Evolutionary conservation across 2,797 vertebrate species (phyloP), one percentile per base, ranked within the genome.

Genomic region (Pseudopleuronectes americanus): DNA sequence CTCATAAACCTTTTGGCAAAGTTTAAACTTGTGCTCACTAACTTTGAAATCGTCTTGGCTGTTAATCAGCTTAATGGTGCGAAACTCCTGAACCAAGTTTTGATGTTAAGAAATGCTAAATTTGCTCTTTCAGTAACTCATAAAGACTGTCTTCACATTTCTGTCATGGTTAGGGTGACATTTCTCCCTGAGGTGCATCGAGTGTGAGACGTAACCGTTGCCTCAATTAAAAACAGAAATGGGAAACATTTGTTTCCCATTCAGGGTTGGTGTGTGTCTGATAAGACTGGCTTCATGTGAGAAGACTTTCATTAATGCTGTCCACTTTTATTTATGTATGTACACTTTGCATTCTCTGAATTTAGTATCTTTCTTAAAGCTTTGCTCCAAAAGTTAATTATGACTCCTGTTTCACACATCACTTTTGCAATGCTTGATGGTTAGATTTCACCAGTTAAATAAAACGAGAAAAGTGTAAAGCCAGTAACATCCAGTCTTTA

Each of bases 111-210:
- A 49, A 22, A 31, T 49, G 24, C 43, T 33, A 10, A 13, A 49
- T 49, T 62, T 62, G 21, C 45, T 22, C 47, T 36, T 33, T 51
- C n/a, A 43, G 60, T 49, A 51, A 62, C 51, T 62, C 24, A 33
- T 3, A 51, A n/a, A 22, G 9, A 24, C 10, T 21, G 24, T 13
- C 14, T 43, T 58, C 38, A 17, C 12, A 43, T 58, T 43, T 43
- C 36, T 43, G 14, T 9, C 16, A 43, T 24, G 22, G 38, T 22
- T 24, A 5, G 24, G 58, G 24, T 24, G 43, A 28, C 16, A 60
- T n/a, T 36, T 56, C 9, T 56, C 28, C 28, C 54, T 36, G 54
- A 56, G 28, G 28, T 33, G 28, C 31, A 36, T n/a, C 10, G 2
- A 57, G n/a, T 14, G 31, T 19, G 3, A 57, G n/a, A 57, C 10